Evolutionary conservation across 2,888 invertebrate species (phyloP).

Genomic region (Argynnis bischoffii): DNA sequence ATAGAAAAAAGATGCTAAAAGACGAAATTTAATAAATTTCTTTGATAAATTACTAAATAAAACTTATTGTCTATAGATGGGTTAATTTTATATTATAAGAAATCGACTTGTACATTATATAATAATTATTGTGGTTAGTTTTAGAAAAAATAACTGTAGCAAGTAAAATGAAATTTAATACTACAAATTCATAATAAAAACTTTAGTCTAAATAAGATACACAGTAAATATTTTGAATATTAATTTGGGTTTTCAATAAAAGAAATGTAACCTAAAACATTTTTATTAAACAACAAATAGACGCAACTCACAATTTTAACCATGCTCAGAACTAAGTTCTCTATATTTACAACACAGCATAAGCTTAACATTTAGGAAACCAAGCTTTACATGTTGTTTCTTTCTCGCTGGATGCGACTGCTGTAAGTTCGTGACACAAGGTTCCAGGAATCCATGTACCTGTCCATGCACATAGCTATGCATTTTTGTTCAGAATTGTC

Average conservation of each 20-base stretch:
- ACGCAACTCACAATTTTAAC: constrained; percentile 60
- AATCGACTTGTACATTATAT: background rate
- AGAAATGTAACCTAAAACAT: constrained; percentile 55
- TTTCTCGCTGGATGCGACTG: constrained; percentile 91
- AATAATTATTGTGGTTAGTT: background rate
- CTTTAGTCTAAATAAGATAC: background rate
- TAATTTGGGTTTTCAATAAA: constrained; percentile 27
- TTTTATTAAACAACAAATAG: constrained; percentile 55
- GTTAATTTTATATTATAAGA: background rate
- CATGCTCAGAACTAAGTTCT: constrained; percentile 65
- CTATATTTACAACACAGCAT: constrained; percentile 73
- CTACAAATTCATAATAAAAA: background rate
- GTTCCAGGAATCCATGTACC: constrained; percentile 98
- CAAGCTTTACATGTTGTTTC: constrained; percentile 80
- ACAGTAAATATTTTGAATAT: background rate
- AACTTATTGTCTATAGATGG: background rate
- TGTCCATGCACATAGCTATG: constrained; percentile 98
- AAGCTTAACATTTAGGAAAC: constrained; percentile 46
- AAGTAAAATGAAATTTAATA: background rate
- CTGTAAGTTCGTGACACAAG: constrained; percentile 95
- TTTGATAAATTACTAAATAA: background rate
- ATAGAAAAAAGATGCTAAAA: constrained; percentile 84
- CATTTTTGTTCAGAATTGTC: constrained; percentile 98
- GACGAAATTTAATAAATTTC: constrained; percentile 62
- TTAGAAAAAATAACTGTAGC: too few relatives aligned